phyloP scores from a whole-genome alignment of 2,113 vertebrate genomes.

The Lophotis ruficrista region DNA sequence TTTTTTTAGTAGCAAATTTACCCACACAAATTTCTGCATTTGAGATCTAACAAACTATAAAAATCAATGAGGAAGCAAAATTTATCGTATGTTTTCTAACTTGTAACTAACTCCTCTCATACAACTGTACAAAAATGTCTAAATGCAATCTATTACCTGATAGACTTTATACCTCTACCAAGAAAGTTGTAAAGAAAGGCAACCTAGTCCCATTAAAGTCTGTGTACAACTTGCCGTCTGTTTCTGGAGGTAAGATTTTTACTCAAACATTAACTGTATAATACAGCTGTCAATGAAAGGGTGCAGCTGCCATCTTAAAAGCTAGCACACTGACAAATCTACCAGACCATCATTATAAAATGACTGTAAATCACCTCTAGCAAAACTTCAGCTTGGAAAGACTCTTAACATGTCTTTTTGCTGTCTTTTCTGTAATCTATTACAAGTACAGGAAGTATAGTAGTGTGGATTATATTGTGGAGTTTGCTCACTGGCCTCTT shows the following conservation, averaged over 20 bases:
- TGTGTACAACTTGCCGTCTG: not conserved
- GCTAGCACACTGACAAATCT: not conserved
- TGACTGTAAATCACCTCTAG: not conserved
- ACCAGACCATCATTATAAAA: not conserved
- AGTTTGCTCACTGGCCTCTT: accelerated
- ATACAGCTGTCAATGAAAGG: not conserved
- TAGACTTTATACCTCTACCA: not conserved
- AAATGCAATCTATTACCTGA: not conserved
- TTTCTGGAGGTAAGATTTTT: not conserved
- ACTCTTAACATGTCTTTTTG: not conserved
- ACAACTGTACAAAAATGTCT: not conserved
- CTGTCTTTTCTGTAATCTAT: not conserved
- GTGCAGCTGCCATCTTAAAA: not conserved
- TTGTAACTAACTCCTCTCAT: not conserved
- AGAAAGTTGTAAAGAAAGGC: not conserved
- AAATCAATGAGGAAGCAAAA: not conserved
- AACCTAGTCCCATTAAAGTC: not conserved
- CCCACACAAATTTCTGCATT: not conserved
- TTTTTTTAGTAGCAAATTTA: not conserved
- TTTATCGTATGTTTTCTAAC: not conserved
- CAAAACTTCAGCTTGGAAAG: not conserved
- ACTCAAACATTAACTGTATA: not conserved
- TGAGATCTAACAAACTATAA: not conserved
- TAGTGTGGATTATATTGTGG: not conserved
- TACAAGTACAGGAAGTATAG: not conserved